Evolutionary conservation across 2,113 vertebrate genomes (phyloP), one percentile per base, ranked within the genome.

Genomic region (Pelmatolapia mariae): DNA sequence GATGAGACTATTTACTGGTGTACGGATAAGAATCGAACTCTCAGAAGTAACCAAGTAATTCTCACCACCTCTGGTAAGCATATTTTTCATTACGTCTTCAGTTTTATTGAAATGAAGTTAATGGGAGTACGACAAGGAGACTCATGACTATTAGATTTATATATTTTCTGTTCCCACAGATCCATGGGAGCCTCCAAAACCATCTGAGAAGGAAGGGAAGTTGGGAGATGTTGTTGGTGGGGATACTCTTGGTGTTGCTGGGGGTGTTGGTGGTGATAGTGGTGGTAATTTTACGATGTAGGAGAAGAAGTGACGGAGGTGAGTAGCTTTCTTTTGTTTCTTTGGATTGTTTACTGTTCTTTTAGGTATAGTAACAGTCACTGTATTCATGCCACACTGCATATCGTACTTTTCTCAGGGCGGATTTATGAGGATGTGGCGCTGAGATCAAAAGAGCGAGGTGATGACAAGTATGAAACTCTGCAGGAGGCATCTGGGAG

Each of bases 1-100:
- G 1, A 16, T 0, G 68, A 90, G 86, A 90, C 84, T 33, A 47
- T 90, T 82, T 90, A 78, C 82, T 95, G 94, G 93, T 95, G 94
- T 36, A 38, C 31, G 2, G 7, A 81, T 31, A 1, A 0, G 0
- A 0, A 0, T 5, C 0, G 6, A 22, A 1, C 5, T 6, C 3
- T 0, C 1, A 87, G 94, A 85, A 95, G 87, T 63, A 94, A 91
- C 90, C 87, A 91, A 50, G 5, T 93, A 33, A 76, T 8, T 19
- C 5, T 95, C 53, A 86, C 16, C 52, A 91, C 82, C 71, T 87
- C 93, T 86, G 87, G 94, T 95, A 81, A 36, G 82, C 4, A 16
- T 7, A 18, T 26, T 73, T 45, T 26, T 73, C 22, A 26, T 45
- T 45, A 16, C 3, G 0, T 7, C 5, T 18, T 45, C 22, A 45